Evolutionary conservation across 2,113 vertebrate genomes (phyloP).

Genomic region (Nycticorax nycticorax): DNA sequence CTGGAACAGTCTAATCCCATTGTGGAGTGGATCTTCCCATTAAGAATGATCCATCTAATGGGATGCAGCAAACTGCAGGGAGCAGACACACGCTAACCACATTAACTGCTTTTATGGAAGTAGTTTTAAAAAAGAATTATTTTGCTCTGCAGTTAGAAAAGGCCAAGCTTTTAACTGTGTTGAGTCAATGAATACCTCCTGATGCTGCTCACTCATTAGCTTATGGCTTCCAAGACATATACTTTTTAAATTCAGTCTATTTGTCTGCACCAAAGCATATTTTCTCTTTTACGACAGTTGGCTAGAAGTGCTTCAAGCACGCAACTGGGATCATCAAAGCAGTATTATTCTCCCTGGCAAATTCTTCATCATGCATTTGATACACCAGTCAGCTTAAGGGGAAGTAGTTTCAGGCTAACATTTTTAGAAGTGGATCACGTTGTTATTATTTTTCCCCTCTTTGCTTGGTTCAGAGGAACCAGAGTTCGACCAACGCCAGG

Average conservation of each 20-base stretch:
- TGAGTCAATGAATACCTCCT: not conserved
- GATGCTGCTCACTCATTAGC: not conserved
- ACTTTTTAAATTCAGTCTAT: not conserved
- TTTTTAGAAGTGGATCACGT: not conserved
- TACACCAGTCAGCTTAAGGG: not conserved
- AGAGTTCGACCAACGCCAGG: not conserved
- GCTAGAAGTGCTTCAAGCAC: not conserved
- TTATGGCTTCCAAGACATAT: not conserved
- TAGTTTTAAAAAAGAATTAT: not conserved
- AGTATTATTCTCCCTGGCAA: constrained; percentile 36
- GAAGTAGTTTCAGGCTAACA: not conserved
- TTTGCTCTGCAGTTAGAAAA: not conserved
- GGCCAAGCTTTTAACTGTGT: not conserved
- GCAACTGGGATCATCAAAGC: constrained; percentile 9
- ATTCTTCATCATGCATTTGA: not conserved
- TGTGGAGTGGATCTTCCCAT: constrained; percentile 3
- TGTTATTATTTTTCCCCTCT: constrained; percentile 30
- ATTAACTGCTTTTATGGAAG: constrained; percentile 8
- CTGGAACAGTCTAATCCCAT: not conserved
- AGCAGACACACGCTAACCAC: constrained; percentile 4
- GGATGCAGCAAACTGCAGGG: not conserved
- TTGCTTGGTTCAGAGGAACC: constrained; percentile 6
- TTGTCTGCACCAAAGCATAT: not conserved
- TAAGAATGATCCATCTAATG: not conserved
- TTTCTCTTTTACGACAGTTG: not conserved